Evolutionary conservation across 1,140 invertebrate genomes (phyloP), one percentile per base, ranked within the genome.

Genomic region (Trichoplusia ni): DNA sequence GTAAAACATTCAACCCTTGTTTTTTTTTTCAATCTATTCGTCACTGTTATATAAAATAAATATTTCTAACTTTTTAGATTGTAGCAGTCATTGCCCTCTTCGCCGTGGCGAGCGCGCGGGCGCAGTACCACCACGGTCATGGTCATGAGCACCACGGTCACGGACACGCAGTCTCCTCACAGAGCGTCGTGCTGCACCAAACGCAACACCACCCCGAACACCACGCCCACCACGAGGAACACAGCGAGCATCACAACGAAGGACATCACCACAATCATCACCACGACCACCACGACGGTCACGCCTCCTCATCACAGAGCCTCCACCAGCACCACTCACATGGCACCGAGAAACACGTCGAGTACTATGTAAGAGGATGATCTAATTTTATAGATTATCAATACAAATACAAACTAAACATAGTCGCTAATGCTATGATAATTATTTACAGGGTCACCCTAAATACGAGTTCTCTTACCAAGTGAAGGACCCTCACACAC

Each of bases 391-490:
- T 11, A n/a, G 1, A n/a, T 33, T 33, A 0, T 33, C n/a, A n/a
- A n/a, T n/a, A n/a, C n/a, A n/a, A n/a, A n/a, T n/a, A n/a, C n/a
- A n/a, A n/a, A n/a, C n/a, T n/a, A n/a, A n/a, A n/a, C n/a, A n/a
- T n/a, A n/a, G n/a, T n/a, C n/a, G n/a, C n/a, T n/a, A n/a, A n/a
- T n/a, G n/a, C n/a, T n/a, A n/a, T n/a, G n/a, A n/a, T n/a, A n/a
- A n/a, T n/a, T n/a, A n/a, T n/a, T 16, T 56, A 0, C 44, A 82
- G 77, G 62, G 72, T 25, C 71, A 76, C 56, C 73, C 80, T 13
- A 75, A 82, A 11, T 82, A 91, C 69, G 73, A 76, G 42, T 91
- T 86, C 72, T 77, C 84, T 13, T 91, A 91, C 77, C 82, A 82
- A 56, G 86, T 91, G 14, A 51, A 72, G 42, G 79, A 81, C 46